Evolutionary conservation across 2,888 invertebrate species (phyloP).

Genomic region (Hydrotaea diabolus): DNA sequence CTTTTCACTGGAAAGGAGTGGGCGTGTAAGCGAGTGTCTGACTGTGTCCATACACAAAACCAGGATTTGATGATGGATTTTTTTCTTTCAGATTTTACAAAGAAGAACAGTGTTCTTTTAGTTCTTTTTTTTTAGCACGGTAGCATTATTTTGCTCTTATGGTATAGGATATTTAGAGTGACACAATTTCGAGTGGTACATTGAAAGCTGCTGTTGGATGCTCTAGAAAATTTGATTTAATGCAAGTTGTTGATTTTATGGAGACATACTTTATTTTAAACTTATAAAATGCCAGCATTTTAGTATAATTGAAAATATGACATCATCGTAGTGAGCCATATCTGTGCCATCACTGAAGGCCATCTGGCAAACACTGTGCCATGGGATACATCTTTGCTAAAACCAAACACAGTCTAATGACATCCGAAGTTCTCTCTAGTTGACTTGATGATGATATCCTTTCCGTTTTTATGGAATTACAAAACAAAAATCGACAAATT

Average conservation of each 20-base stretch:
- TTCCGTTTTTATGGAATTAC: background rate
- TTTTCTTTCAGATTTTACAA: background rate
- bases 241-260: background rate
- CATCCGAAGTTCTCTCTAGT: conserved; percentile 1
- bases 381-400: background rate
- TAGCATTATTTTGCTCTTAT: background rate
- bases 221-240: conserved; percentile 5
- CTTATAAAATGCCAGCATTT: too few relatives aligned
- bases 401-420: background rate
- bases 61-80: conserved; percentile 2
- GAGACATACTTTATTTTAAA: background rate
- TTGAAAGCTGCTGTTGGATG: background rate
- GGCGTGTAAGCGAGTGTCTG: background rate
- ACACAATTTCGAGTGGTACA: background rate
- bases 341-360: background rate
- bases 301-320: too few relatives aligned
- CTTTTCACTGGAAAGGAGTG: background rate
- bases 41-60: background rate
- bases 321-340: too few relatives aligned
- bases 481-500: background rate
- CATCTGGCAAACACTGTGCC: background rate
- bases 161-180: background rate
- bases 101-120: conserved; percentile 20
- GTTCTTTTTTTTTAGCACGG: conserved; percentile 23
- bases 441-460: background rate